Percentiles rank a stretch among this genome's conserved stretches.
Evolutionary conservation across 2,113 vertebrate genomes (phyloP).

Genomic region (Spilogale gracilis): DNA sequence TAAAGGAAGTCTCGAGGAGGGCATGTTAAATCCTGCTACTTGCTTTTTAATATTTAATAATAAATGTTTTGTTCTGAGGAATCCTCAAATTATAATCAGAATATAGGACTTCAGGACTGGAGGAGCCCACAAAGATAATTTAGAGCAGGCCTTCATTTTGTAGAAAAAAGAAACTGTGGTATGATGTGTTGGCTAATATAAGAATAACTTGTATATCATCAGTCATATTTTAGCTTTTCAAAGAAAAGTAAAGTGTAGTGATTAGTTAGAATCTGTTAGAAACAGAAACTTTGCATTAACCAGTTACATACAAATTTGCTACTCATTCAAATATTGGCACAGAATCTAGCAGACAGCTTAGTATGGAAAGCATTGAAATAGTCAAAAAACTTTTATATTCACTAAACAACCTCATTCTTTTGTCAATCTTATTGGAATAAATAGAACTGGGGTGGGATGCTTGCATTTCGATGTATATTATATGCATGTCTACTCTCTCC

Average conservation of each 20-base stretch:
- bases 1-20: neutral
- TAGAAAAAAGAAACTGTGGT: neutral
- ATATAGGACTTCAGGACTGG: neutral
- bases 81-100: conserved; percentile 3
- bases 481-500: neutral
- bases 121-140: neutral
- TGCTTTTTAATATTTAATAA: conserved; percentile 59
- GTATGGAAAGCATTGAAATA: conserved; percentile 1
- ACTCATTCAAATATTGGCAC: neutral
- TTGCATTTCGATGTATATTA: neutral
- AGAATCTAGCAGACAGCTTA: neutral
- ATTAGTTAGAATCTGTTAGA: neutral
- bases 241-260: neutral
- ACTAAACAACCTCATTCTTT: neutral
- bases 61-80: conserved; percentile 4
- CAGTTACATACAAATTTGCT: neutral
- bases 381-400: neutral
- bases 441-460: neutral
- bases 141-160: neutral
- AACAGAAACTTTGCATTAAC: neutral
- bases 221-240: neutral
- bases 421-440: neutral
- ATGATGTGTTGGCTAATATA: neutral
- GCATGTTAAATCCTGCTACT: neutral
- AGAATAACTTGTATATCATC: neutral